These are phyloP conservation scores for Lottia gigantea DNA, from an alignment of 2,888 invertebrate species.

Conservation along the genomic window DNA sequence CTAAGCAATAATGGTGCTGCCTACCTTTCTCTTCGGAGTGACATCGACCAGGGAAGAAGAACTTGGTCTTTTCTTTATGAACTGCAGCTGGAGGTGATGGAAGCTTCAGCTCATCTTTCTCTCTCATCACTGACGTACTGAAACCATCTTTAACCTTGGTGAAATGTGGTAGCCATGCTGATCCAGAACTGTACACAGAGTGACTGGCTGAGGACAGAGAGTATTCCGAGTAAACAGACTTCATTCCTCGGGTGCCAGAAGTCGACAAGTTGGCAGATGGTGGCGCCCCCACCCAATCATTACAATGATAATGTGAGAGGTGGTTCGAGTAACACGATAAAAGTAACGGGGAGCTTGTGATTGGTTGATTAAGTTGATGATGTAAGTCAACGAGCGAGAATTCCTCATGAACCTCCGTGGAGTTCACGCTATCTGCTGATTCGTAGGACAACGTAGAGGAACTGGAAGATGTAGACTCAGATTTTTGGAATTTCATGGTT, in stretches of 20 bases:
- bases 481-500: slow-evolving; percentile 1
- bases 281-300: slow-evolving; percentile 65
- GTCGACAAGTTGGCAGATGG: slow-evolving; percentile 43
- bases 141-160: slow-evolving; percentile 55
- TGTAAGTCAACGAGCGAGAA: slow-evolving; percentile 79
- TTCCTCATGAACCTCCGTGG: slow-evolving; percentile 45
- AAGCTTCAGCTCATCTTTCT: slow-evolving; percentile 25
- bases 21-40: background rate
- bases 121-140: slow-evolving; percentile 51
- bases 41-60: background rate
- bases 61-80: slow-evolving; percentile 3
- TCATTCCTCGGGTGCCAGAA: slow-evolving; percentile 23
- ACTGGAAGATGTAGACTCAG: slow-evolving; percentile 17
- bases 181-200: slow-evolving; percentile 45
- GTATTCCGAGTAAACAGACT: slow-evolving; percentile 50
- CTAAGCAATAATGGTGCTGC: background rate
- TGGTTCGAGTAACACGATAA: slow-evolving; percentile 90
- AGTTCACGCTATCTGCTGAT: slow-evolving; percentile 82
- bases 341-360: slow-evolving; percentile 90
- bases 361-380: slow-evolving; percentile 91
- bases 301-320: slow-evolving; percentile 79
- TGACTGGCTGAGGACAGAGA: slow-evolving; percentile 57
- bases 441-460: slow-evolving; percentile 51
- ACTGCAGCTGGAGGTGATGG: slow-evolving; percentile 23
- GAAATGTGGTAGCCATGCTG: slow-evolving; percentile 55